Evolutionary conservation across 2,113 vertebrate genomes (phyloP), one percentile per base, ranked within the genome.

Genomic region (Pelecanus crispus): DNA sequence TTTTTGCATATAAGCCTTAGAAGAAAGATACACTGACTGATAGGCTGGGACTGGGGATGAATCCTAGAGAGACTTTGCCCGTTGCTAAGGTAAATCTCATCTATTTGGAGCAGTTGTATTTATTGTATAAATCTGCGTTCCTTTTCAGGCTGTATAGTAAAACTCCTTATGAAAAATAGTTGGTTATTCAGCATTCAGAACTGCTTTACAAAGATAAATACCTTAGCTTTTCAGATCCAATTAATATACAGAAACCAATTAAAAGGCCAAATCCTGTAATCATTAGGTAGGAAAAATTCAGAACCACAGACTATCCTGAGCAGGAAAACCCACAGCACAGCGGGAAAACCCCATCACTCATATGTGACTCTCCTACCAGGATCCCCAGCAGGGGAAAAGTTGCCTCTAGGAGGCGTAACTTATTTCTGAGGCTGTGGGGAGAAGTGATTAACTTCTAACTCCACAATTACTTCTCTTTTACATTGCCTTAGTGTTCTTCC

Each of bases 241-340:
- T 94, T 97, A 97, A 97, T 97, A 95, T 79, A 88, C 40, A 94
- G 79, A 88, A 97, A 96, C 52, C 73, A 96, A 96, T 97, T 97
- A 96, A 93, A 96, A 94, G n/a, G 94, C 66, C 36, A 82, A 94
- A 92, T 91, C 26, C 50, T 87, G 78, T 61, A 95, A 81, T 85
- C 70, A 79, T 89, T 81, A 95, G 44, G 86, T 50, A 85, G 62
- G 56, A 94, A 91, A 94, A 89, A 94, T 86, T 95, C 95, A 95
- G 74, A 81, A 70, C 22, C 70, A 38, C 45, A 61, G 70, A 87
- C 73, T 55, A 32, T 66, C 89, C 58, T 55, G 74, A 82, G 45
- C 58, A 80, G 95, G 66, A 96, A 91, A 91, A 45, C 32, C 65
- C 92, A 72, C 36, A 87, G 62, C 89, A 92, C 92, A 91, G 89